Evolutionary conservation across 2,113 vertebrate genomes (phyloP).

Genomic region (Sterna hirundo): DNA sequence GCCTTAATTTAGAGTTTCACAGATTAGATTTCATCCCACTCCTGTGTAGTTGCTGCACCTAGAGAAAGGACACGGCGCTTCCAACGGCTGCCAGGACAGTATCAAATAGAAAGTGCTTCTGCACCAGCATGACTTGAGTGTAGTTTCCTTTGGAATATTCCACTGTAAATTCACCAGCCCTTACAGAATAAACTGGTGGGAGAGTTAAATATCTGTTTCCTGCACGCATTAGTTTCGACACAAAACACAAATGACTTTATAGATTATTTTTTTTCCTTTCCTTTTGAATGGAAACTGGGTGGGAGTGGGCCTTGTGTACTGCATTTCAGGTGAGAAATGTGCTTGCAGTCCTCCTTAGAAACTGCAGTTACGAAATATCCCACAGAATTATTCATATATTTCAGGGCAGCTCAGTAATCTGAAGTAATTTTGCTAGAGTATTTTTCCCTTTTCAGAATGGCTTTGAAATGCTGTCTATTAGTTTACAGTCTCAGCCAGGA

Average conservation of each 20-base stretch:
- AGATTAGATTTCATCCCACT: constrained; percentile 20
- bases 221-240: not conserved
- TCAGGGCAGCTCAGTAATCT: not conserved
- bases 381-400: not conserved
- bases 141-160: constrained; percentile 13
- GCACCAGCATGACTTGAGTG: fast-evolving
- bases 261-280: not conserved
- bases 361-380: not conserved
- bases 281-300: not conserved
- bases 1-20: constrained; percentile 32
- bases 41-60: not conserved
- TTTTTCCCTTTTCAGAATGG: not conserved
- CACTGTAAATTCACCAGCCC: not conserved
- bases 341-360: not conserved
- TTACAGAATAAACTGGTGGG: not conserved
- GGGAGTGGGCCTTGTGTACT: not conserved
- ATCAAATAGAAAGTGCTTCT: not conserved
- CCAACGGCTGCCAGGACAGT: not conserved
- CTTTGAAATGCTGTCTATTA: not conserved
- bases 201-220: not conserved
- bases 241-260: not conserved
- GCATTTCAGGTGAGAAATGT: not conserved
- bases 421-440: not conserved
- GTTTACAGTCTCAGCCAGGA: not conserved
- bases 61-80: not conserved